These are phyloP conservation scores for Enteromius trimaculatus DNA, from an alignment of 2,797 vertebrate species.

Conservation along the genomic window DNA sequence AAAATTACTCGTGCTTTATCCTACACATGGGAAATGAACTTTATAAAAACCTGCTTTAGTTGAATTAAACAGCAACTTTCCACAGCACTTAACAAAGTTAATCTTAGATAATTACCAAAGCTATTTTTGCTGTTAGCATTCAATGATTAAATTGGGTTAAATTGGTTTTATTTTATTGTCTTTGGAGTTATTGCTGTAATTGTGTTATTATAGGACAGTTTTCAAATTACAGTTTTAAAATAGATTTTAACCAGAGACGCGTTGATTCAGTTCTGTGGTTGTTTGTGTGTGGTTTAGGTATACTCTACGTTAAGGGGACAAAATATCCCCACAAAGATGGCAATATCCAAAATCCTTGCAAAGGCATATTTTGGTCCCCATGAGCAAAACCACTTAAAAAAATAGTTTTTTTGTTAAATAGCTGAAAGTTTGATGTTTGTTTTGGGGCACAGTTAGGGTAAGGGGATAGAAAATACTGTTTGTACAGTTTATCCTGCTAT, in stretches of 20 bases:
- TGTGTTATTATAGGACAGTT: background rate
- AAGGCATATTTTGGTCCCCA: background rate
- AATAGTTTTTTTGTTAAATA: background rate
- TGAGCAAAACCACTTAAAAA: background rate
- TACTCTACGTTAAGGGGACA: background rate
- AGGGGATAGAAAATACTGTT: background rate
- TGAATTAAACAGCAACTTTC: background rate
- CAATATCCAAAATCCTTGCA: background rate
- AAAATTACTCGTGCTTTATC: background rate
- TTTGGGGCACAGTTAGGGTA: background rate
- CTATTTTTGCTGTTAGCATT: background rate
- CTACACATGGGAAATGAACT: background rate
- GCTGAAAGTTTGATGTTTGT: background rate
- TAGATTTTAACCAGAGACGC: background rate
- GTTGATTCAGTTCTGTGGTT: background rate
- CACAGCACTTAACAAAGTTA: background rate
- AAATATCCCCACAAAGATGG: background rate
- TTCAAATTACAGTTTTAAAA: background rate
- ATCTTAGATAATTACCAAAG: background rate
- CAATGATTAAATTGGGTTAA: background rate
- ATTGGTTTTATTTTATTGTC: background rate
- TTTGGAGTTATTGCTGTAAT: background rate
- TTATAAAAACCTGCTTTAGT: background rate
- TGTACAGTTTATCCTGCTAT: background rate
- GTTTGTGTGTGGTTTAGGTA: background rate